Evolutionary conservation across 2,113 vertebrate genomes (phyloP).

Genomic region (Oreochromis aureus): DNA sequence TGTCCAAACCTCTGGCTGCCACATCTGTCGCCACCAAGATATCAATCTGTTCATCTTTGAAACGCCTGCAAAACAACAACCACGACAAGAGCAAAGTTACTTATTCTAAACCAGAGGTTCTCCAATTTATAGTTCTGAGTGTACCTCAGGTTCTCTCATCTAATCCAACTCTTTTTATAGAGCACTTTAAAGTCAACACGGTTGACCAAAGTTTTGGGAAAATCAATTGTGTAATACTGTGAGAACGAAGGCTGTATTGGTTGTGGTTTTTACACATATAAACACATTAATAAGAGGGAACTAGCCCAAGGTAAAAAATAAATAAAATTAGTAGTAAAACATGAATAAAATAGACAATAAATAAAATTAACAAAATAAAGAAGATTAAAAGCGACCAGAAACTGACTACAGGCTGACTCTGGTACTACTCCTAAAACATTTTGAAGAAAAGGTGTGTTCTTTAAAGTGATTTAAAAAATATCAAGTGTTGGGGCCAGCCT

Average conservation of each 20-base stretch:
- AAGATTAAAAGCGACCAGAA: not conserved
- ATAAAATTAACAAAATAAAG: not conserved
- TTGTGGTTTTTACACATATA: not conserved
- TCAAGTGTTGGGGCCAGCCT: not conserved
- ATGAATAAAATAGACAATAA: not conserved
- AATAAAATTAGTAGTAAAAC: not conserved
- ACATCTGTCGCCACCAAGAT: constrained; percentile 96
- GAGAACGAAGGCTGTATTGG: not conserved
- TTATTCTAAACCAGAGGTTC: not conserved
- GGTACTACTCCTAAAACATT: not conserved
- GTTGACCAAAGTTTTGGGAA: not conserved
- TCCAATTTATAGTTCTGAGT: not conserved
- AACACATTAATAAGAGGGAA: not conserved
- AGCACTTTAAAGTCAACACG: not conserved
- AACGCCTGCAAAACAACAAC: constrained; percentile 74
- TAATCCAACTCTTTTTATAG: fast-evolving
- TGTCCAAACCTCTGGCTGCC: constrained; percentile 93
- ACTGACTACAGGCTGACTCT: not conserved
- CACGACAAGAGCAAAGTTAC: not conserved
- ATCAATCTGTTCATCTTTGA: constrained; percentile 98
- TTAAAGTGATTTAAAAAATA: not conserved
- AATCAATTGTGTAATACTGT: not conserved
- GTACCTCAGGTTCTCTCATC: constrained; percentile 83
- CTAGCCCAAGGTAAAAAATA: not conserved
- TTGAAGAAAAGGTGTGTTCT: not conserved